Conservation (phyloP, 2,797 vertebrate species). For the Danio albolineatus region DNA sequence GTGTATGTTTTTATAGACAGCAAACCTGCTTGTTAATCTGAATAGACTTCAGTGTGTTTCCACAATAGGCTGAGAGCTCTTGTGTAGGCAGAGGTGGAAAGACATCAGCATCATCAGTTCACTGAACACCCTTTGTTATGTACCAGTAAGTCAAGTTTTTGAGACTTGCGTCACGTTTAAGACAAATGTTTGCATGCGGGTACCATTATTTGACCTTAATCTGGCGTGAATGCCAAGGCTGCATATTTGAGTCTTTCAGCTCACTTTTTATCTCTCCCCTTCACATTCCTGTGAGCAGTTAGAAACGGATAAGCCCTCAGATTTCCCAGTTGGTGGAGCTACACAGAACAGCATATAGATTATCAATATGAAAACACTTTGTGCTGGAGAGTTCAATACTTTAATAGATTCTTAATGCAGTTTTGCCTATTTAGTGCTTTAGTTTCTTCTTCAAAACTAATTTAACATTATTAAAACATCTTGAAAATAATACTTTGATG, state of each 20-base stretch:
- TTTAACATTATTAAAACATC: too few relatives aligned
- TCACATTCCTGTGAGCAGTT: background rate
- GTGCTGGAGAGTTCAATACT: conserved; percentile 4
- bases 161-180: conserved; percentile 17
- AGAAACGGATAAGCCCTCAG: background rate
- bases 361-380: background rate
- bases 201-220: conserved; percentile 17
- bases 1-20: background rate
- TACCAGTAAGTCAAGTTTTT: conserved; percentile 45
- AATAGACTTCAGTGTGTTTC: background rate
- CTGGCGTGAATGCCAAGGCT: background rate
- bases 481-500: too few relatives aligned
- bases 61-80: background rate
- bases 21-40: conserved; percentile 9
- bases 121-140: conserved; percentile 31
- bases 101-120: background rate
- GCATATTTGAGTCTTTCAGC: background rate
- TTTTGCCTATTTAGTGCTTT: background rate
- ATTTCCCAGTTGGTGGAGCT: background rate
- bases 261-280: background rate
- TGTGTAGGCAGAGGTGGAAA: conserved; percentile 14
- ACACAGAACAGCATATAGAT: background rate
- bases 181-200: background rate
- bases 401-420: background rate
- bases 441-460: background rate